Evolutionary conservation across 2,888 invertebrate species (phyloP), one percentile per base, ranked within the genome.

Genomic region (Drosophila algonquin): DNA sequence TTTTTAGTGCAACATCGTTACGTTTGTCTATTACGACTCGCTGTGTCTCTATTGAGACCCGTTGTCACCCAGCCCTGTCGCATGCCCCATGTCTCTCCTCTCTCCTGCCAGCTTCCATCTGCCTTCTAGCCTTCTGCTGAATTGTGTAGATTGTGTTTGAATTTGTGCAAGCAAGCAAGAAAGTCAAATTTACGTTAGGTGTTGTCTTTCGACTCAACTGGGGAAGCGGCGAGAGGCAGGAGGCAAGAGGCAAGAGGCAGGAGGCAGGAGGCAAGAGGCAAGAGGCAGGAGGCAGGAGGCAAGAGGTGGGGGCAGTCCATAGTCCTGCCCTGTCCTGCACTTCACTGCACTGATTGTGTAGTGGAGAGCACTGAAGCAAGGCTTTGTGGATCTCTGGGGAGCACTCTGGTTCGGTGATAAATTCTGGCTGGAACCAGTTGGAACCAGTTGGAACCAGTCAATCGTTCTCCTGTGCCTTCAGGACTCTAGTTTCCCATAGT

Each of bases 11-110:
- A 86, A 75, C 73, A 56, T 83, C 87, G 84, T 83, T 86, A 83
- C 76, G 81, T 76, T 81, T 83, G 79, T 83, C 87, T 81, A 83
- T 83, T 83, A 80, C 80, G 76, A 86, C 70, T 81, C 65, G 6
- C 62, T 68, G 64, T 64, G 80, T 83, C 77, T 78, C 83, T 60
- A 83, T 65, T 77, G 81, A 83, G 78, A 71, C n/a, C 47, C 47
- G 71, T 44, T 64, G 63, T 72, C 72, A 51, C 55, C n/a, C 40
- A 1, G 30, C 30, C 30, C 30, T 30, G 30, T 40, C 63, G 53
- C n/a, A 57, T 35, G 10, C 51, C n/a, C n/a, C n/a, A n/a, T n/a
- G n/a, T 3, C 63, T 73, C 18, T 18, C 18, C 18, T 18, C 18
- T 57, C 51, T 52, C 64, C 68, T 64, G 76, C 75, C 65, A 77